Percentiles rank a stretch among this genome's conserved stretches.
These are phyloP conservation scores for Thera britannica DNA, from an alignment of 2,888 invertebrate species.

Conservation along the genomic window DNA sequence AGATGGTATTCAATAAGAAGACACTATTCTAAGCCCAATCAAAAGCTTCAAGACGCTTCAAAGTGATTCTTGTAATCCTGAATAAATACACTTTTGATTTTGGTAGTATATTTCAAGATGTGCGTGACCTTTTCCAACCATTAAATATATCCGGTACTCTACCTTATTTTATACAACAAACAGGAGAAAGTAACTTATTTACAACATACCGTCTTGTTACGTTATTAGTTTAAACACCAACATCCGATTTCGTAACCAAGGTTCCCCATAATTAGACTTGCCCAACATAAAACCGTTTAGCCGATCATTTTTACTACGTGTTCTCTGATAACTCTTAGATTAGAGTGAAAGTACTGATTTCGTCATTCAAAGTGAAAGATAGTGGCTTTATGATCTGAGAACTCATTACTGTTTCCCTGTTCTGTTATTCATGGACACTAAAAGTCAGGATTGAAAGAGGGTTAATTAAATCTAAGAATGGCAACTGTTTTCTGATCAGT, in stretches of 20 bases:
- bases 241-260: constrained; percentile 19
- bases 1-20: too few species aligned
- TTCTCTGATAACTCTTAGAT: constrained; percentile 22
- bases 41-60: too few species aligned
- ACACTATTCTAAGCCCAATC: too few species aligned
- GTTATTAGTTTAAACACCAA: constrained; percentile 3
- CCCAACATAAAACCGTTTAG: constrained; percentile 23
- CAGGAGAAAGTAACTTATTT: neutral
- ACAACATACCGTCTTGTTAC: constrained; percentile 1
- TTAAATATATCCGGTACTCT: too few species aligned
- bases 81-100: too few species aligned
- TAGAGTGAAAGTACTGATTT: constrained; percentile 40
- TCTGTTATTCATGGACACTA: constrained; percentile 55
- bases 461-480: constrained; percentile 18
- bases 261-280: constrained; percentile 11
- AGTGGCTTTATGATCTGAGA: constrained; percentile 50
- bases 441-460: constrained; percentile 45
- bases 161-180: neutral
- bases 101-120: too few species aligned
- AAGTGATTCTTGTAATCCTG: too few species aligned
- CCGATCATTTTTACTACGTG: constrained; percentile 19
- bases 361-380: constrained; percentile 35
- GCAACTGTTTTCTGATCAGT: neutral
- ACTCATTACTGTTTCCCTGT: constrained; percentile 49
- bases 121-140: too few species aligned